Evolutionary conservation across 1,140 invertebrate species (phyloP).

Genomic region (Pseudomyrmex pallidus): DNA sequence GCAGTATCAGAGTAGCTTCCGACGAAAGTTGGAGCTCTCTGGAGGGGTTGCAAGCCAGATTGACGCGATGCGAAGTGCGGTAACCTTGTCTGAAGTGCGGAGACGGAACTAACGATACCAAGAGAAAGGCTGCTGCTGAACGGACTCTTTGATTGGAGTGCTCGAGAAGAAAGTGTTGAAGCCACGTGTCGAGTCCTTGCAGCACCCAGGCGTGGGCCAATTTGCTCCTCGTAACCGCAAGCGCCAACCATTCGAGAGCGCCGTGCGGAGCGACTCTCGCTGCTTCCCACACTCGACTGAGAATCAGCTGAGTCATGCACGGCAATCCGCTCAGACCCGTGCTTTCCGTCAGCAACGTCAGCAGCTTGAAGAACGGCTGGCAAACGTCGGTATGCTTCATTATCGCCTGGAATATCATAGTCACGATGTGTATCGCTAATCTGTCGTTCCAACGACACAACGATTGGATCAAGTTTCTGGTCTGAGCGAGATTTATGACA

Average conservation of each 20-base stretch:
- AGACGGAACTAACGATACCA: conserved; percentile 95
- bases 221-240: conserved; percentile 93
- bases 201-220: conserved; percentile 95
- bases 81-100: conserved; percentile 95
- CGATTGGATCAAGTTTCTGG: conserved; percentile 95
- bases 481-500: conserved; percentile 96
- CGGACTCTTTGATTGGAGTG: conserved; percentile 94
- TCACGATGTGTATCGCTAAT: conserved; percentile 93
- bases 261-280: conserved; percentile 95
- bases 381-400: conserved; percentile 95
- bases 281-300: conserved; percentile 95
- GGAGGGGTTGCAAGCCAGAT: conserved; percentile 80
- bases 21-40: conserved; percentile 86
- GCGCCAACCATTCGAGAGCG: conserved; percentile 95
- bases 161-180: conserved; percentile 95
- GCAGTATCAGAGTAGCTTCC: conserved; percentile 92
- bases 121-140: conserved; percentile 93
- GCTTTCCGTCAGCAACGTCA: conserved; percentile 92
- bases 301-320: conserved; percentile 94
- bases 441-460: conserved; percentile 95
- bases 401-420: conserved; percentile 95
- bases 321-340: conserved; percentile 90
- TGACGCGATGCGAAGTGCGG: conserved; percentile 87
- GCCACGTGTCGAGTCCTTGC: conserved; percentile 94
- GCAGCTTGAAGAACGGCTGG: conserved; percentile 95